A percentile compares a stretch with the other conserved stretches of the same genome.
These are phyloP conservation scores for Deladenus siricidicola DNA, from an alignment of 2,888 invertebrate genomes.

Conservation along the genomic window DNA sequence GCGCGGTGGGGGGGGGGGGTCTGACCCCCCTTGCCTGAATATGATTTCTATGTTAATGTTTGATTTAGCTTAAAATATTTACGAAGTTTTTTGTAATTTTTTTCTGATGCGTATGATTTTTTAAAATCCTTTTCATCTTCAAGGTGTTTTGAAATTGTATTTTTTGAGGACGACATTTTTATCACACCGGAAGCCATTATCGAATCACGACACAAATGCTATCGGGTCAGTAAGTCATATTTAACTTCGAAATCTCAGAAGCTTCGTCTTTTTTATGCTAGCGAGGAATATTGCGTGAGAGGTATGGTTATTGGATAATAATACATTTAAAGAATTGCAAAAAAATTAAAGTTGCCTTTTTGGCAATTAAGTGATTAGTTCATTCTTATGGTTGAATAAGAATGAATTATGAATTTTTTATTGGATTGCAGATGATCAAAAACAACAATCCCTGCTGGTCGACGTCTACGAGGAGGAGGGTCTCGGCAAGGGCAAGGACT, in stretches of 20 bases:
- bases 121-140: too few species aligned
- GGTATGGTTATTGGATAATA: too few species aligned
- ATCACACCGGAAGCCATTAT: neutral
- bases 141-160: neutral
- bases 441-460: too few species aligned
- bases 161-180: neutral
- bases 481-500: too few species aligned
- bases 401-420: too few species aligned
- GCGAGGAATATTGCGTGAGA: neutral
- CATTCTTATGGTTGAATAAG: too few species aligned
- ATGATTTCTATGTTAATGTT: neutral
- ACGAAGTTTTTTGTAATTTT: neutral
- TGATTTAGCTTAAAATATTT: neutral
- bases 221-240: neutral
- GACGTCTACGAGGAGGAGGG: too few species aligned
- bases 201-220: neutral
- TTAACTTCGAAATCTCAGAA: neutral
- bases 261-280: neutral
- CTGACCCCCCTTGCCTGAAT: too few species aligned
- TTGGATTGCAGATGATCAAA: too few species aligned
- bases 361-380: too few species aligned
- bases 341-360: constrained; percentile 6
- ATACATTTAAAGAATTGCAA: neutral
- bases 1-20: too few species aligned
- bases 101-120: too few species aligned